Evolutionary conservation across 2,888 invertebrate genomes (phyloP).

Genomic region (Trachelus iudaicus): DNA sequence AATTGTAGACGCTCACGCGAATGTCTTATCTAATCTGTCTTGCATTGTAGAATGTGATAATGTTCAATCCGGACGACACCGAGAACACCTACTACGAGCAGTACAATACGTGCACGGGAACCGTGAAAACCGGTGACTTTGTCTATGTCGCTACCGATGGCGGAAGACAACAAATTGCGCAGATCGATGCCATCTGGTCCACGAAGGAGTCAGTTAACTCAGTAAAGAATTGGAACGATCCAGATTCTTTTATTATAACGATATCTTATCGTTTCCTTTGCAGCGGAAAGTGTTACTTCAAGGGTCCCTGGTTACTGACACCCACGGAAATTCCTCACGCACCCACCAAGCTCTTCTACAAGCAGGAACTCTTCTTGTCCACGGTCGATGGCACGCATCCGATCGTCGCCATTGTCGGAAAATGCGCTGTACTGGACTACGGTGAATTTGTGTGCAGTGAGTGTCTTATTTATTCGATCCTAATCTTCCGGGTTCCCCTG

Average conservation of each 20-base stretch:
- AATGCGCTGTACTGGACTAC: conserved; percentile 90
- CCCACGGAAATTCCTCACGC: conserved; percentile 89
- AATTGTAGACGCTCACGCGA: too few relatives aligned
- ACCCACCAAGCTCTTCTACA: conserved; percentile 85
- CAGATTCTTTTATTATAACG: background rate
- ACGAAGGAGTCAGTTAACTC: conserved; percentile 79
- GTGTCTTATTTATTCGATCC: conserved; percentile 52
- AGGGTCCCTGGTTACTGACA: conserved; percentile 92
- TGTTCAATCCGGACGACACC: conserved; percentile 78
- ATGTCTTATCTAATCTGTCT: conserved; percentile 18
- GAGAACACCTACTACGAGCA: conserved; percentile 93
- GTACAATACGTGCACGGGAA: conserved; percentile 86
- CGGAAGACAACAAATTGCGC: conserved; percentile 90
- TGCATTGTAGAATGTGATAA: conserved; percentile 78
- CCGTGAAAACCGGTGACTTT: conserved; percentile 91
- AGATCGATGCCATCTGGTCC: conserved; percentile 95
- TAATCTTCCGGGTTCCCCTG: background rate
- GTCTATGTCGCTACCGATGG: conserved; percentile 94
- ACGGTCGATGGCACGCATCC: conserved; percentile 93
- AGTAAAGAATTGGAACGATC: background rate
- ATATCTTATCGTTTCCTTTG: background rate
- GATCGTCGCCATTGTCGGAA: conserved; percentile 89
- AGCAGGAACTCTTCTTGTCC: conserved; percentile 92
- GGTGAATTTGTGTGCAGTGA: conserved; percentile 89
- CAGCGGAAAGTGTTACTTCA: conserved; percentile 91